These are phyloP conservation scores for Papilio gigon DNA, from an alignment of 2,888 invertebrate genomes.

Conservation along the genomic window DNA sequence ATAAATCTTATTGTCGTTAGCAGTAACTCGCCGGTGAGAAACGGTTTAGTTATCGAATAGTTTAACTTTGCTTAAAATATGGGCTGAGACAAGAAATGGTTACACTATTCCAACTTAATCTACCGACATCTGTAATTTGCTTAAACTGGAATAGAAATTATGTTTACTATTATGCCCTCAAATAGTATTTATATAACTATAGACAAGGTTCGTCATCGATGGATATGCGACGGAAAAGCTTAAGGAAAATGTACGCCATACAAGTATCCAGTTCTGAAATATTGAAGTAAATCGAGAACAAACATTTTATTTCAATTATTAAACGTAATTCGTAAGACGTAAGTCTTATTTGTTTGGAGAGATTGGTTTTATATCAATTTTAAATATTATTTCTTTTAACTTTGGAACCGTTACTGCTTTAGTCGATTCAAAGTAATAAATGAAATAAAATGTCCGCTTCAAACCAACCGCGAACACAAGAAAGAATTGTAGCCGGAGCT, in stretches of 20 bases:
- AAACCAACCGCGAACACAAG: background rate
- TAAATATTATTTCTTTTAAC: background rate
- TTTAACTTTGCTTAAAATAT: constrained; percentile 32
- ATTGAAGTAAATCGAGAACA: background rate
- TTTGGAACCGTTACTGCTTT: background rate
- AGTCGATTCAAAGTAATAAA: background rate
- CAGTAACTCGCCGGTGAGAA: constrained; percentile 24
- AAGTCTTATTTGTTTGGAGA: too few relatives aligned
- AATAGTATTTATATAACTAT: too few relatives aligned
- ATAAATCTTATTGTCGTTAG: constrained; percentile 37
- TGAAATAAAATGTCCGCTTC: background rate
- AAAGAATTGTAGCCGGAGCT: background rate
- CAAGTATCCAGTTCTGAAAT: too few relatives aligned
- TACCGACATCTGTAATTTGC: too few relatives aligned
- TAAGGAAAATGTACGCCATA: too few relatives aligned
- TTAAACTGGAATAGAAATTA: background rate
- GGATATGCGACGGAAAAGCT: too few relatives aligned
- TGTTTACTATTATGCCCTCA: background rate
- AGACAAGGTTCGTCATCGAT: too few relatives aligned
- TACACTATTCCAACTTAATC: background rate
- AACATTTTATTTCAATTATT: background rate
- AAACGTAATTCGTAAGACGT: too few relatives aligned
- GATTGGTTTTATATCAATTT: too few relatives aligned
- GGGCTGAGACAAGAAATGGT: constrained; percentile 2
- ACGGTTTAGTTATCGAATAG: constrained; percentile 31